Percentiles rank a stretch among this genome's conserved stretches.
phyloP scores from a whole-genome alignment of 2,797 vertebrate species.

The Sebastes goodei region DNA sequence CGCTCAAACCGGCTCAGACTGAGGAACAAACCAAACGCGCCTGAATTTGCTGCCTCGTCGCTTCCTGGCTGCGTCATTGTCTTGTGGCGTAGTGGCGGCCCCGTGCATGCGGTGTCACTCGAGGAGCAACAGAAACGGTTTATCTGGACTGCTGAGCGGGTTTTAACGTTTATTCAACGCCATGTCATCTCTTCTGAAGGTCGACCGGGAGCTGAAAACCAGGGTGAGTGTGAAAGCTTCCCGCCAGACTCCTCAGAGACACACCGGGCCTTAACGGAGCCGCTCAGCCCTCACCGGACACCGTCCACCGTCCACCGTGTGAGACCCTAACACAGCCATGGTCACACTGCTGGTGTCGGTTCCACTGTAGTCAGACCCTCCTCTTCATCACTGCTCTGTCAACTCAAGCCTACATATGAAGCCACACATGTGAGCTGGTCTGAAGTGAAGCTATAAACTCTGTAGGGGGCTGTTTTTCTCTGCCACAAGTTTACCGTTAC shows the following conservation, averaged over 20 bases:
- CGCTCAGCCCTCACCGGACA: neutral
- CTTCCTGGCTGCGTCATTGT: neutral
- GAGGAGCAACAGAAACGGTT: neutral
- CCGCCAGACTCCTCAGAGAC: neutral
- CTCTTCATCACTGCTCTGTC: neutral
- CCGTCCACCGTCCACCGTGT: neutral
- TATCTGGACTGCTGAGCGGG: neutral
- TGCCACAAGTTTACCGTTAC: no score
- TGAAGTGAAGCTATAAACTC: no score
- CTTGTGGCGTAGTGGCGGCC: neutral
- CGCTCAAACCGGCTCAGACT: neutral
- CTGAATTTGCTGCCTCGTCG: neutral
- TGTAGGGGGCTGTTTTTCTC: no score
- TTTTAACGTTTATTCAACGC: neutral
- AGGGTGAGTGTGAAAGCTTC: neutral
- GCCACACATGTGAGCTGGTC: no score
- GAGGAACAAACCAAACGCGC: neutral
- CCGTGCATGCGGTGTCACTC: neutral
- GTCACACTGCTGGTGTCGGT: no score
- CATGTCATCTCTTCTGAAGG: constrained; percentile 13
- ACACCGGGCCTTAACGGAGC: neutral
- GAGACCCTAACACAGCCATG: no score
- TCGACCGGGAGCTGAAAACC: constrained; percentile 1
- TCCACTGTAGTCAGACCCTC: neutral
- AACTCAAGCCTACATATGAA: neutral